Evolutionary conservation across 1,140 invertebrate genomes (phyloP).

Genomic region (Cydia strobilella): DNA sequence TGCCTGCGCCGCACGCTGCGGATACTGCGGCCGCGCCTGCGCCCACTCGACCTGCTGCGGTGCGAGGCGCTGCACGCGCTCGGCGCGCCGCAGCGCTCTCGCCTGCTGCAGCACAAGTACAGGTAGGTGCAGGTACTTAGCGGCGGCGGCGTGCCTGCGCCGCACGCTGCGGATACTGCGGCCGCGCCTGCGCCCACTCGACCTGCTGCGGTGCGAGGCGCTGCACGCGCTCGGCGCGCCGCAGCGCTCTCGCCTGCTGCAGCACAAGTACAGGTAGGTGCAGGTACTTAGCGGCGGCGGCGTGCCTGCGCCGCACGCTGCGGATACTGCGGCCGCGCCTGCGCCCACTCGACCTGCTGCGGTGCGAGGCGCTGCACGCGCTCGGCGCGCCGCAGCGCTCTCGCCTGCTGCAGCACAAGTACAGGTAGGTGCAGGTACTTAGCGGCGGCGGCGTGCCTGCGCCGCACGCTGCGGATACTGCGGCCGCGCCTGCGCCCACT

Average conservation of each 20-base stretch:
- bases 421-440: constrained; percentile 83
- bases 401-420: constrained; percentile 93
- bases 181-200: constrained; percentile 85
- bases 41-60: constrained; percentile 90
- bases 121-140: constrained; percentile 81
- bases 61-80: constrained; percentile 95
- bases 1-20: constrained; percentile 92
- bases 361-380: constrained; percentile 94
- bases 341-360: constrained; percentile 89
- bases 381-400: constrained; percentile 90
- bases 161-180: constrained; percentile 91
- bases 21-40: constrained; percentile 85
- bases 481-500: constrained; percentile 85
- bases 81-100: constrained; percentile 87
- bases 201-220: constrained; percentile 95
- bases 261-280: constrained; percentile 93
- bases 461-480: constrained; percentile 91
- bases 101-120: constrained; percentile 95
- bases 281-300: constrained; percentile 84
- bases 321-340: constrained; percentile 87
- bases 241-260: constrained; percentile 89
- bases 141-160: constrained; percentile 92
- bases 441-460: constrained; percentile 92
- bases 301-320: constrained; percentile 91
- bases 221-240: constrained; percentile 91